Conservation (phyloP, 2,113 vertebrate genomes). For the Rhinichthys klamathensis region DNA sequence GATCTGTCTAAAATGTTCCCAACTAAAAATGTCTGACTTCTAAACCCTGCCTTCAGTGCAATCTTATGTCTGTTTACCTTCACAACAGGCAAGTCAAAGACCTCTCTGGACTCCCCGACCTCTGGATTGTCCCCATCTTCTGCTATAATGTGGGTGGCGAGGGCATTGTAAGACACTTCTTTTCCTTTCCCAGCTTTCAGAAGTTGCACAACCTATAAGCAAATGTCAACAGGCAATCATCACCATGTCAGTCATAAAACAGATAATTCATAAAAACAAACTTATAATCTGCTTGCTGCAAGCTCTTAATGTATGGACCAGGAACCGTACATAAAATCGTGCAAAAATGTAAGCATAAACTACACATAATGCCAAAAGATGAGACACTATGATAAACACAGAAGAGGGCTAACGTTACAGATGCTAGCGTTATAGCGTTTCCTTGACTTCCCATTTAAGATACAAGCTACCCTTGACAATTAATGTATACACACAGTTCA, state of each 20-base stretch:
- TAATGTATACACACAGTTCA: neutral
- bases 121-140: slow-evolving; percentile 97
- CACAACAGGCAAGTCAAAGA: slow-evolving; percentile 95
- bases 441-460: neutral
- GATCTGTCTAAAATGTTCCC: neutral
- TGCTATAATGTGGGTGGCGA: slow-evolving; percentile 95
- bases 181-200: slow-evolving; percentile 95
- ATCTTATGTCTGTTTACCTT: slow-evolving; percentile 78
- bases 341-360: neutral
- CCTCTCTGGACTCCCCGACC: slow-evolving; percentile 94
- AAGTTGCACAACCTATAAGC: slow-evolving; percentile 86
- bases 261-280: neutral
- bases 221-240: neutral
- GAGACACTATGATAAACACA: neutral
- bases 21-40: neutral
- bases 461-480: neutral
- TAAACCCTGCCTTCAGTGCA: neutral
- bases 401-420: neutral
- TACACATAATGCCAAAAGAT: neutral
- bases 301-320: neutral
- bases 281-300: neutral
- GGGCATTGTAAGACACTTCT: slow-evolving; percentile 95
- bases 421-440: neutral
- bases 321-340: neutral
- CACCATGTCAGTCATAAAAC: neutral